A percentile compares a stretch with the other conserved stretches of the same genome.
These are phyloP conservation scores for Jacana jacana DNA, from an alignment of 2,113 vertebrate genomes.

Conservation along the genomic window DNA sequence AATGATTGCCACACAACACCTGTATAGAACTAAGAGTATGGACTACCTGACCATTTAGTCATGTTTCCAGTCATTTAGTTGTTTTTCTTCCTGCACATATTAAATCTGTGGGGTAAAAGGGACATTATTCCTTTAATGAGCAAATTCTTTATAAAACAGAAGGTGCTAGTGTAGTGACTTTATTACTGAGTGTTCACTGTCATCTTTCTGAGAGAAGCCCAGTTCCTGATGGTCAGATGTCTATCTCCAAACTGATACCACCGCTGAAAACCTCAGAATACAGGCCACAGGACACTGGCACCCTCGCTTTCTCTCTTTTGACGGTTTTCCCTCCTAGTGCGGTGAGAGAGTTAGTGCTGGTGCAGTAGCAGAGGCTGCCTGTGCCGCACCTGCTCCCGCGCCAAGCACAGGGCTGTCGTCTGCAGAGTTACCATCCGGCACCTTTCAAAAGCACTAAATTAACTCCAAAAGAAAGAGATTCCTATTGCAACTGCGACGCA, in stretches of 20 bases:
- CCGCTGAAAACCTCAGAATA: neutral
- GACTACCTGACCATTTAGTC: neutral
- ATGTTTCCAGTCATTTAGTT: neutral
- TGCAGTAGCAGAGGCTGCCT: neutral
- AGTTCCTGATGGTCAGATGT: neutral
- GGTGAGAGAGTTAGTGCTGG: neutral
- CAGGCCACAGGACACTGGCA: neutral
- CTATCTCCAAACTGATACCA: neutral
- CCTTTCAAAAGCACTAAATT: conserved; percentile 32
- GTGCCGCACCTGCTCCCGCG: neutral
- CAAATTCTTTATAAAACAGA: neutral
- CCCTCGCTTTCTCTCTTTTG: neutral
- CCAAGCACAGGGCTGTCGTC: neutral
- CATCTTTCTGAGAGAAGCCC: neutral
- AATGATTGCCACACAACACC: neutral
- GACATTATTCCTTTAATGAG: neutral
- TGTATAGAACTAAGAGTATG: neutral
- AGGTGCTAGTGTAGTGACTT: neutral
- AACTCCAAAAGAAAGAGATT: conserved; percentile 59
- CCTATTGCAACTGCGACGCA: conserved; percentile 4
- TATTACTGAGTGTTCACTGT: neutral
- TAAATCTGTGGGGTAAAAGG: neutral
- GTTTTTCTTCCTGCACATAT: neutral
- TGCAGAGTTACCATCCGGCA: neutral
- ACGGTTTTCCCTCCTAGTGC: neutral